Conservation (phyloP, 2,113 vertebrate species). For the Halcyon malimbica region DNA sequence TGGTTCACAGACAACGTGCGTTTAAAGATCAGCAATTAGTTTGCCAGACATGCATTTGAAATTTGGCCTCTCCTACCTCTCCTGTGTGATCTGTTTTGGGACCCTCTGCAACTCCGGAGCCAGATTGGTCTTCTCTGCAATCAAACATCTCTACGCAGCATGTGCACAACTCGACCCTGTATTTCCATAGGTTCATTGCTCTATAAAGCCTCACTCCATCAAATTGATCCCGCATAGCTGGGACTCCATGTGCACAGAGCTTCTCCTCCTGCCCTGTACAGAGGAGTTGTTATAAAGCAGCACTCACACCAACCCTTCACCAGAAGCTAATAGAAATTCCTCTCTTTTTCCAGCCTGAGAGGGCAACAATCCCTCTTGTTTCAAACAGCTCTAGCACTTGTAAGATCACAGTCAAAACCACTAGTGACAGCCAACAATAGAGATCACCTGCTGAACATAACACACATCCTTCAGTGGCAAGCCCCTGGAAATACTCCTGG, state of each 20-base stretch:
- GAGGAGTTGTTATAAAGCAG: neutral
- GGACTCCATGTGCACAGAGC: neutral
- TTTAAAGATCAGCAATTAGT: neutral
- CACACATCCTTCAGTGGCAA: neutral
- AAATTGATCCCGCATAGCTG: neutral
- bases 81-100: neutral
- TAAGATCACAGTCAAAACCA: neutral
- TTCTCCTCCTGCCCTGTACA: neutral
- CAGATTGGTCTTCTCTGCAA: accelerated
- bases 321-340: neutral
- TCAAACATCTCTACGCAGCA: neutral
- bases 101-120: neutral
- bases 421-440: neutral
- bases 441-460: neutral
- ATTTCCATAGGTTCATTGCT: neutral
- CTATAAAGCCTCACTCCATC: neutral
- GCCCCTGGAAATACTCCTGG: neutral
- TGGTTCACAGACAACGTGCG: accelerated
- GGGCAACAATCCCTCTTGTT: neutral
- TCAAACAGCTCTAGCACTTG: neutral
- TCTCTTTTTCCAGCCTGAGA: neutral
- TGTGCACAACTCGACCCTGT: accelerated
- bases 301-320: neutral
- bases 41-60: accelerated
- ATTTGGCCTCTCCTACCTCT: neutral